A percentile compares a stretch with the other conserved stretches of the same genome.
These are phyloP conservation scores for Enteromius radiatus DNA, from an alignment of 2,797 vertebrate species.

Conservation along the genomic window DNA sequence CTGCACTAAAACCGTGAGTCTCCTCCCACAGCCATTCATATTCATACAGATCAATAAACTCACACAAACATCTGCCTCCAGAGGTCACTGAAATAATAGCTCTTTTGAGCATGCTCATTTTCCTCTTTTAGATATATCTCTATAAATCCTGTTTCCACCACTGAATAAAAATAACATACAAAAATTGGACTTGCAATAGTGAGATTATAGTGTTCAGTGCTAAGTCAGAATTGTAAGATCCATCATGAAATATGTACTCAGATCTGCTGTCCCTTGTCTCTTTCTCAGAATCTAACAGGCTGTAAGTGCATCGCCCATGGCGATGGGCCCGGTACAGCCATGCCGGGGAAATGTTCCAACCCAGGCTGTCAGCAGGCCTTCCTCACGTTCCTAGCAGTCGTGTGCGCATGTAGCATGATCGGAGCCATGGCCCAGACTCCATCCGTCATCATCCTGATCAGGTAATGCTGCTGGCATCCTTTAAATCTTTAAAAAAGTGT, in stretches of 20 bases:
- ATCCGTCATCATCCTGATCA: conserved; percentile 97
- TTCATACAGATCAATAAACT: conserved; percentile 20
- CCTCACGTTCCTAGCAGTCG: conserved; percentile 95
- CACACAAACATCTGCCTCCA: background rate
- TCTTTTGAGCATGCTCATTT: conserved; percentile 15
- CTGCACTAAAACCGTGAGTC: conserved; percentile 81
- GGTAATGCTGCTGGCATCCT: conserved; percentile 72
- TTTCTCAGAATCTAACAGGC: conserved; percentile 89
- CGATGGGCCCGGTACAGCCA: conserved; percentile 80
- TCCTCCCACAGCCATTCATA: conserved; percentile 27
- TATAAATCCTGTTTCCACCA: background rate
- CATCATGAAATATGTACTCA: conserved; percentile 33
- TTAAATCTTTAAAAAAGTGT: background rate
- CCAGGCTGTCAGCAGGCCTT: conserved; percentile 93
- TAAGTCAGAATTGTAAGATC: background rate
- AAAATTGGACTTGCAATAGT: background rate
- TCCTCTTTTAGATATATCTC: conserved; percentile 14
- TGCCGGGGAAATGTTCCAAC: conserved; percentile 91
- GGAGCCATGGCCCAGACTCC: conserved; percentile 98
- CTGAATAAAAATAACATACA: background rate
- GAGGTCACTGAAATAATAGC: background rate
- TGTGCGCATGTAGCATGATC: conserved; percentile 96
- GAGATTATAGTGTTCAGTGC: background rate
- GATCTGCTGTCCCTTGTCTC: conserved; percentile 24
- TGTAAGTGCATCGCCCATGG: conserved; percentile 85